A percentile compares a stretch with the other conserved stretches of the same genome.
Conservation (phyloP, 2,888 invertebrate genomes). For the Theodoxus fluviatilis region DNA sequence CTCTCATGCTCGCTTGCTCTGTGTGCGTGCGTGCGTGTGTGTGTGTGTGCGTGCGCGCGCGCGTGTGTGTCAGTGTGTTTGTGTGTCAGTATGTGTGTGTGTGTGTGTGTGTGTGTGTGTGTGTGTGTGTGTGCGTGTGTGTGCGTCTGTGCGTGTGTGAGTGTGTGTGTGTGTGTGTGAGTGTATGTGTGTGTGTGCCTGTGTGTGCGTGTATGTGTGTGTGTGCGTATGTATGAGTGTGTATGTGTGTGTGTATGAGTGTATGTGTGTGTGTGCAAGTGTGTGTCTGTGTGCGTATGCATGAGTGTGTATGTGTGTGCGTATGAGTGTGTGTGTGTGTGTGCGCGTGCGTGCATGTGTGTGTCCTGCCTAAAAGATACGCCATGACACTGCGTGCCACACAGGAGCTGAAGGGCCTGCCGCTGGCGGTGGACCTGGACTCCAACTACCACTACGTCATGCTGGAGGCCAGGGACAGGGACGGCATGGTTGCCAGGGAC, state of each 20-base stretch:
- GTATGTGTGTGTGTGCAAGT: not conserved
- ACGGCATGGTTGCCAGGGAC: conserved; percentile 32
- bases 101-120: not conserved
- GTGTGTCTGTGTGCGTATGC: not conserved
- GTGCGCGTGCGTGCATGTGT: not conserved
- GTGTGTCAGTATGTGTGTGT: not conserved
- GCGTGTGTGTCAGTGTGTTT: not conserved
- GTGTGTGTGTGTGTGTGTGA: not conserved
- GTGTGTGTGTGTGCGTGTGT: not conserved
- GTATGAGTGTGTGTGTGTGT: not conserved
- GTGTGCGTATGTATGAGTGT: not conserved
- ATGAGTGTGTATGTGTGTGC: not conserved
- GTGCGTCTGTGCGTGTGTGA: not conserved
- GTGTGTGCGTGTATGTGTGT: not conserved
- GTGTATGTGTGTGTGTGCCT: no score
- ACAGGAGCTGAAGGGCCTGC: conserved; percentile 47
- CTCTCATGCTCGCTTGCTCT: no score
- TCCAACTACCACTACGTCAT: conserved; percentile 31
- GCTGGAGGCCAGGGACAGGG: conserved; percentile 37
- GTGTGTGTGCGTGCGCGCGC: not conserved
- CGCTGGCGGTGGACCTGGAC: conserved; percentile 38
- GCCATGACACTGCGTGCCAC: not conserved
- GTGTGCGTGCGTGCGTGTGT: not conserved
- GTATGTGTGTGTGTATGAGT: not conserved
- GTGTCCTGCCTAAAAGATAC: no score